These are phyloP conservation scores for Pristionchus maxplancki DNA, from an alignment of 2,888 invertebrate species.

Conservation along the genomic window DNA sequence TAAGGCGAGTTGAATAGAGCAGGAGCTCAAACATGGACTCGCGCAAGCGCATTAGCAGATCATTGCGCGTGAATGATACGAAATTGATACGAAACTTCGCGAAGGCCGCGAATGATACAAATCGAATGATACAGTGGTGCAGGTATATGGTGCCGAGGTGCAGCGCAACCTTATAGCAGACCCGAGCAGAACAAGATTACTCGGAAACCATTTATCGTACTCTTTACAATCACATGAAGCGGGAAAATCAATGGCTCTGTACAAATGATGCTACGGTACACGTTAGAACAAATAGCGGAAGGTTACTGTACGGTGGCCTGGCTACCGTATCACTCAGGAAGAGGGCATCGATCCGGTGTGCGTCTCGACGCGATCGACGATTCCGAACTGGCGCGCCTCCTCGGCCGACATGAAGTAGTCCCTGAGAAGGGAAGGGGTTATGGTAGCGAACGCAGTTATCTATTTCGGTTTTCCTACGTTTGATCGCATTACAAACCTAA, in stretches of 20 bases:
- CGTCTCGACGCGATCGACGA: constrained; percentile 85
- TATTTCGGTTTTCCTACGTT: too few species aligned
- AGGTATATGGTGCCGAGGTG: neutral
- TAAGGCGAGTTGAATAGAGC: neutral
- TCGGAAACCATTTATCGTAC: neutral
- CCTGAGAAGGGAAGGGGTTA: constrained; percentile 12
- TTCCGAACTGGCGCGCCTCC: constrained; percentile 92
- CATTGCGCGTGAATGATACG: constrained; percentile 26
- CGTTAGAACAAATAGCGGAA: constrained; percentile 1
- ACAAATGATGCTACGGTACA: constrained; percentile 20
- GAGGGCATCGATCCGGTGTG: constrained; percentile 62
- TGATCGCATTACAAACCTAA: too few species aligned
- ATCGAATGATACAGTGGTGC: neutral
- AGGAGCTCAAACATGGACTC: neutral
- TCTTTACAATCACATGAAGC: constrained; percentile 35
- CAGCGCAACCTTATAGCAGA: neutral
- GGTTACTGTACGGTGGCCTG: neutral
- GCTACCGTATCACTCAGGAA: constrained; percentile 7
- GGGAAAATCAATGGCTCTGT: neutral
- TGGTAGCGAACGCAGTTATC: neutral
- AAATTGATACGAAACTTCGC: neutral
- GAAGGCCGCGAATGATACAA: neutral
- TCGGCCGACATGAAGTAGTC: constrained; percentile 87
- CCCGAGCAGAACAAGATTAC: neutral
- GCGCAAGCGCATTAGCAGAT: constrained; percentile 29